A percentile compares a stretch with the other conserved stretches of the same genome.
Conservation (phyloP, 2,888 invertebrate species). For the Diadromus collaris region DNA sequence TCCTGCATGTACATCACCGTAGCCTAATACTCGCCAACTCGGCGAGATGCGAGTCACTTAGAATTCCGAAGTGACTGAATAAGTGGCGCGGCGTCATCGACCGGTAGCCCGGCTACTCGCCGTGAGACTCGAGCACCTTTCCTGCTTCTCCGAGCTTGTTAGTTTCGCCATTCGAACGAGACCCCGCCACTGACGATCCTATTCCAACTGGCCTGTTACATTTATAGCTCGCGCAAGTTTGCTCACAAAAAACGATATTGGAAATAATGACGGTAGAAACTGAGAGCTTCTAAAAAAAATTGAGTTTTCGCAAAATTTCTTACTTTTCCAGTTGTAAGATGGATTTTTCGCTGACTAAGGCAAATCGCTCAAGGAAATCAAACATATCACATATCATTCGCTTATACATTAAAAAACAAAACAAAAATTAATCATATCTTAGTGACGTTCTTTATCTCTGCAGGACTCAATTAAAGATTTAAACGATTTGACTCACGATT, state of each 20-base stretch:
- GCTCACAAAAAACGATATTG: neutral
- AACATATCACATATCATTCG: neutral
- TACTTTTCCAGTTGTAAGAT: too few species aligned
- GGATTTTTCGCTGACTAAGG: too few species aligned
- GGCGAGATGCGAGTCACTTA: slow-evolving; percentile 28
- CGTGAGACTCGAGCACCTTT: slow-evolving; percentile 19
- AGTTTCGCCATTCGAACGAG: slow-evolving; percentile 21
- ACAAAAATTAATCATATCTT: neutral
- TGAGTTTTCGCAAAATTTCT: too few species aligned
- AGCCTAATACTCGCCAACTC: slow-evolving; percentile 29
- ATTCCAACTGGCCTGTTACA: neutral
- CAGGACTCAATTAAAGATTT: too few species aligned
- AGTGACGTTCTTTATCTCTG: neutral
- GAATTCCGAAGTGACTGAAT: slow-evolving; percentile 42
- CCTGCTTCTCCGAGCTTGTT: slow-evolving; percentile 7
- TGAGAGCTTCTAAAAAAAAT: neutral
- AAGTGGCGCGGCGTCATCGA: slow-evolving; percentile 40
- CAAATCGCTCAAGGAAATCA: neutral
- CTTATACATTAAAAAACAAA: neutral
- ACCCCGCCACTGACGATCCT: neutral
- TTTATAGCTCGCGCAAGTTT: neutral
- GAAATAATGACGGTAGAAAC: neutral
- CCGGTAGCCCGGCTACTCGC: slow-evolving; percentile 1
- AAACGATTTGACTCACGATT: neutral
- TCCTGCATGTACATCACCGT: slow-evolving; percentile 4